Conservation (phyloP, 2,113 vertebrate genomes). For the Donacobius atricapilla region DNA sequence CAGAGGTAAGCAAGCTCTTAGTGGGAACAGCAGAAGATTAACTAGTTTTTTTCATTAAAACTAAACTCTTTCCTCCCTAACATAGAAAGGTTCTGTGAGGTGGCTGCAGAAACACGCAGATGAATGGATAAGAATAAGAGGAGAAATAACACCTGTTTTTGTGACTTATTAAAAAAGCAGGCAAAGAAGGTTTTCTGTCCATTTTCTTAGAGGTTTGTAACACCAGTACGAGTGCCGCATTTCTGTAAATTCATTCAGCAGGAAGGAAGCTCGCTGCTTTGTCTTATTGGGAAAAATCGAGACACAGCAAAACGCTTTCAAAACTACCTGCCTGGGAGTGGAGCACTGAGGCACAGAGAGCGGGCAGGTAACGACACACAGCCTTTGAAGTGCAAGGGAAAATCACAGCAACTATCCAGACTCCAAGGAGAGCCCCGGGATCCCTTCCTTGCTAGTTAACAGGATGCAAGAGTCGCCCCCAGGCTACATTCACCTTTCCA, state of each 20-base stretch:
- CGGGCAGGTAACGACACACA: neutral
- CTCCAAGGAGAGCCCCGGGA: neutral
- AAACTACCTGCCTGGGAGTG: neutral
- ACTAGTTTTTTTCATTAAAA: neutral
- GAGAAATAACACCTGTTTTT: neutral
- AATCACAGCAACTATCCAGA: neutral
- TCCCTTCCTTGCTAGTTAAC: neutral
- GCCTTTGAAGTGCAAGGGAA: neutral
- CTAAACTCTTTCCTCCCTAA: neutral
- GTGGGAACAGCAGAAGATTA: neutral
- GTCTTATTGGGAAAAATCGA: neutral
- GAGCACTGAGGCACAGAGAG: neutral
- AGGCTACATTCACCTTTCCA: constrained; percentile 42
- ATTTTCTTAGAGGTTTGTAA: neutral
- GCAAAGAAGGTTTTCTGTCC: neutral
- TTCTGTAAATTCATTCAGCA: neutral
- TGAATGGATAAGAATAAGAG: neutral
- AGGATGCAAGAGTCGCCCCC: neutral
- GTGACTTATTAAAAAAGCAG: neutral
- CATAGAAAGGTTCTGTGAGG: neutral
- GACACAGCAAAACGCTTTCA: neutral
- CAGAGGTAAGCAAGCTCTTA: neutral
- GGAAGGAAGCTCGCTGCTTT: neutral
- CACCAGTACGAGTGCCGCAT: rapidly evolving
- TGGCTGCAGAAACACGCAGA: neutral